Percentiles rank a stretch among this genome's conserved stretches.
Conservation (phyloP, 2,888 invertebrate genomes). For the Hydriomena furcata region DNA sequence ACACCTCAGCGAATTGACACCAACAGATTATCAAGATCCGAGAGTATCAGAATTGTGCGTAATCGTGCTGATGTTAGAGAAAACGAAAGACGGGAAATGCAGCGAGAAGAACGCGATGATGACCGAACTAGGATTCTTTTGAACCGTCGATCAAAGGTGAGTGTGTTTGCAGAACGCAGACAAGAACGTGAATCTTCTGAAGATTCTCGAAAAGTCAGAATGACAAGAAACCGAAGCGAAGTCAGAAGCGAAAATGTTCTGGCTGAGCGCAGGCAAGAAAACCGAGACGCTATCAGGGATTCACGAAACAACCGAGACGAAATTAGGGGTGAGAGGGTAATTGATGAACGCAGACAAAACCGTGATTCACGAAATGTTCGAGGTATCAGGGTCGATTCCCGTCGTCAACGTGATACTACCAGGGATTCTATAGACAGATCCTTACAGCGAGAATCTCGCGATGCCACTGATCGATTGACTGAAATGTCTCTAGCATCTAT, state of each 20-base stretch:
- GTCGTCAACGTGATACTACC: slow-evolving; percentile 7
- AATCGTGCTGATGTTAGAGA: slow-evolving; percentile 2
- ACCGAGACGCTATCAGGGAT: neutral
- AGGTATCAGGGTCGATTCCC: slow-evolving; percentile 4
- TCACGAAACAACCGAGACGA: slow-evolving; percentile 1
- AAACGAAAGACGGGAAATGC: slow-evolving; percentile 14
- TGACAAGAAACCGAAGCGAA: slow-evolving; percentile 2
- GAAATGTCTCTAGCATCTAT: slow-evolving; percentile 4
- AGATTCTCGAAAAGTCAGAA: neutral
- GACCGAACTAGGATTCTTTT: neutral
- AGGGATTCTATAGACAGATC: slow-evolving; percentile 4
- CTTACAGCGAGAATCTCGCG: slow-evolving; percentile 7
- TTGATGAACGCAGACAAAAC: slow-evolving; percentile 13
- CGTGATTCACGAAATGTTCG: slow-evolving; percentile 2
- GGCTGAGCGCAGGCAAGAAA: slow-evolving; percentile 6
- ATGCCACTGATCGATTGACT: slow-evolving; percentile 3
- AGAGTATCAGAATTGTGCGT: slow-evolving; percentile 1
- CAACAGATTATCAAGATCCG: slow-evolving; percentile 1
- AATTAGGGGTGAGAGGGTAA: slow-evolving; percentile 18
- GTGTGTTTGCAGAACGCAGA: slow-evolving; percentile 16
- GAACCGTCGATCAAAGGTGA: slow-evolving; percentile 18
- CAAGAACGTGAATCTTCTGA: slow-evolving; percentile 6
- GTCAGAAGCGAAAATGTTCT: neutral
- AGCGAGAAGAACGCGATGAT: slow-evolving; percentile 7
- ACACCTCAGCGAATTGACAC: slow-evolving; percentile 1